Base-by-base conservation (phyloP, 2,113 vertebrate genomes). In the Anoura caudifer region DNA sequence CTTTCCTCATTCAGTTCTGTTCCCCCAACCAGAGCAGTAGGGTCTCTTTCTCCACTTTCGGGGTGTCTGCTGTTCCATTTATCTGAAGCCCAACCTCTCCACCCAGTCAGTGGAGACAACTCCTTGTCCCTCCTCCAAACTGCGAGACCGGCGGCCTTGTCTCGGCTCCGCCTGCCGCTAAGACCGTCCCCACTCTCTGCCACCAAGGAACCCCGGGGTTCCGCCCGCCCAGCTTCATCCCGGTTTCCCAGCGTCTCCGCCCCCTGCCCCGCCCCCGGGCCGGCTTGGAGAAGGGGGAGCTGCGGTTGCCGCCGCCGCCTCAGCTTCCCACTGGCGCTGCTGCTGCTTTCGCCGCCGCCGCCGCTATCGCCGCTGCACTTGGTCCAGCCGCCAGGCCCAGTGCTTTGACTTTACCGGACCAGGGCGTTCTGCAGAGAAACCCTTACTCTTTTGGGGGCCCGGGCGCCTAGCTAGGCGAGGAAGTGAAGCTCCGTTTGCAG, bases 241-340 rank as follows among this genome's bases (percentile, higher is more conserved):
- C 52, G 86, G 31, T 76, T 88, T 56, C 17, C 54, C 19, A 11
- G 89, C 87, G 96, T 97, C 96, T 94, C 97, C 97, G 95, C 96
- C 97, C 96, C 88, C 96, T 79, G 96, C 95, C 97, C 96, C 97
- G 96, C 97, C 97, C 96, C 95, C 97, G 43, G 95, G 92, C 96
- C 31, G 87, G 96, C 97, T 93, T 19, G 0, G 85, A 95, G 94
- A 94, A 96, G 88, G 94, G 94, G 93, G 94, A 97, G 89, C 93
- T 80, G 91, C 87, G 75, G 92, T 77, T 31, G 83, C 87, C 47
- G 73, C 84, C n/a, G 89, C 96, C 94, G 76, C 89, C 87, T 90
- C 89, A 17, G 93, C 96, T 93, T 85, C 94, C 92, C 77, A 67
- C 77, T 80, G 91, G 87, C 69, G 87, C 96, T 54, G 52, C 96